These are phyloP conservation scores for Serilophus lunatus DNA, from an alignment of 2,113 vertebrate genomes.

Conservation along the genomic window DNA sequence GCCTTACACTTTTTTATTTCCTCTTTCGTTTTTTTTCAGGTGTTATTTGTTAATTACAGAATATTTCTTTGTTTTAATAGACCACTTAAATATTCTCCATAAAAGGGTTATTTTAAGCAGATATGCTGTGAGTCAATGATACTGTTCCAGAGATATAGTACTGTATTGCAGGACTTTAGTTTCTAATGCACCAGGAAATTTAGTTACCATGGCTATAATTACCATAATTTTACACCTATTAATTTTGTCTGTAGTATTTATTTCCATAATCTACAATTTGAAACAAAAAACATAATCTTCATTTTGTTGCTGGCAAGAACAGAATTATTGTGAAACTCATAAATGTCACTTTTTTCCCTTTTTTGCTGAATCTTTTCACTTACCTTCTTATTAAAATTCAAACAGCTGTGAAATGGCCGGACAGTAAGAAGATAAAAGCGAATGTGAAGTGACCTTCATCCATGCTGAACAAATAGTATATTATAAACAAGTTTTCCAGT, in stretches of 20 bases:
- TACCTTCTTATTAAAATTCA: slow-evolving; percentile 70
- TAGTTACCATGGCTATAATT: slow-evolving; percentile 73
- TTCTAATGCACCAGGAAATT: slow-evolving; percentile 59
- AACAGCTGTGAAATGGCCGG: slow-evolving; percentile 70
- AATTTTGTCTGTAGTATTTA: slow-evolving; percentile 70
- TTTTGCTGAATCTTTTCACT: slow-evolving; percentile 4
- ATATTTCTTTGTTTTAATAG: neutral
- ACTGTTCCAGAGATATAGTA: slow-evolving; percentile 20
- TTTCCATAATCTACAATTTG: slow-evolving; percentile 68
- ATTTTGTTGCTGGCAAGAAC: slow-evolving; percentile 47
- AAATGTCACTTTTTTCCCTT: slow-evolving; percentile 34
- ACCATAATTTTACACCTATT: slow-evolving; percentile 74
- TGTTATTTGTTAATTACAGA: neutral
- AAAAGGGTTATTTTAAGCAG: slow-evolving; percentile 19
- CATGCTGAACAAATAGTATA: slow-evolving; percentile 72
- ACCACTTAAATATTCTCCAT: slow-evolving; percentile 1
- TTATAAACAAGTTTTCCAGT: slow-evolving; percentile 66
- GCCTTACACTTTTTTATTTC: neutral
- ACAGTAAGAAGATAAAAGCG: slow-evolving; percentile 68
- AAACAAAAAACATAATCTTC: slow-evolving; percentile 64
- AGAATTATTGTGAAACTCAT: slow-evolving; percentile 50
- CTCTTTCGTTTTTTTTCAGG: neutral
- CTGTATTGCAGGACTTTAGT: neutral
- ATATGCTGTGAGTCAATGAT: neutral
- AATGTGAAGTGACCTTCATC: slow-evolving; percentile 69